These are phyloP conservation scores for Leucoma salicis DNA, from an alignment of 2,888 invertebrate species.

Conservation along the genomic window DNA sequence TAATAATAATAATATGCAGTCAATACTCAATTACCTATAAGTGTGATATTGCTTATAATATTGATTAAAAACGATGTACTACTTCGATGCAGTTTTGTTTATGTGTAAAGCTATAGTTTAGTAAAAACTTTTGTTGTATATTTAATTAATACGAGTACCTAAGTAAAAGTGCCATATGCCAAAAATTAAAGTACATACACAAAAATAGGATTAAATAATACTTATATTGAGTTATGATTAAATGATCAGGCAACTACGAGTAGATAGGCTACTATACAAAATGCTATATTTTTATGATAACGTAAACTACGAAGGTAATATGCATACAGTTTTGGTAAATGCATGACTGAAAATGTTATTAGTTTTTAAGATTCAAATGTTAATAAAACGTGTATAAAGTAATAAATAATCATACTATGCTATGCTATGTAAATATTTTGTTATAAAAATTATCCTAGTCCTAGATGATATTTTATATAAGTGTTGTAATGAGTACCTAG, in stretches of 20 bases:
- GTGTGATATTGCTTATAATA: constrained; percentile 53
- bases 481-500: constrained; percentile 10
- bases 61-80: constrained; percentile 10
- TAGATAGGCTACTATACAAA: too few relatives aligned
- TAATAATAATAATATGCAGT: constrained; percentile 14
- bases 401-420: constrained; percentile 7
- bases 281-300: background rate
- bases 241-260: background rate
- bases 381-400: constrained; percentile 20
- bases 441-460: constrained; percentile 31
- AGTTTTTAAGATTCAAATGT: constrained; percentile 20
- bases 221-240: constrained; percentile 1
- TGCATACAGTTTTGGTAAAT: background rate
- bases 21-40: constrained; percentile 49
- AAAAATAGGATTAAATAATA: constrained; percentile 9
- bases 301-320: background rate
- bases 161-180: constrained; percentile 56
- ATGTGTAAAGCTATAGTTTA: constrained; percentile 29
- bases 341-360: constrained; percentile 34
- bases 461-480: constrained; percentile 21
- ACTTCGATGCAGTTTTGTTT: constrained; percentile 16
- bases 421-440: background rate
- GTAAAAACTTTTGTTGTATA: constrained; percentile 33
- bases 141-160: constrained; percentile 28
- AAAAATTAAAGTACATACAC: constrained; percentile 33